phyloP scores from a whole-genome alignment of 2,888 invertebrate genomes.

The Brachyptera risi region DNA sequence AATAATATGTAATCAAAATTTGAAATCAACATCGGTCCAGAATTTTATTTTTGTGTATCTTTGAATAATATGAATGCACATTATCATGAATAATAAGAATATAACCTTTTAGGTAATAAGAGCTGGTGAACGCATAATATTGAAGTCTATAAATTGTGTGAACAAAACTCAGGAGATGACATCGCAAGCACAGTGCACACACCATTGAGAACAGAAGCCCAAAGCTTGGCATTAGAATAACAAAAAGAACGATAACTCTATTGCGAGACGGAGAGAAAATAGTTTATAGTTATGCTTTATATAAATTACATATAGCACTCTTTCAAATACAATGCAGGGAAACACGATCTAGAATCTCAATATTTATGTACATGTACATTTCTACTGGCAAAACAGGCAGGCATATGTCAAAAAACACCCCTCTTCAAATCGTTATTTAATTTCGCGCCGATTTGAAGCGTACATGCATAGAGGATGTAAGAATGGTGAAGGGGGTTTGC shows the following conservation, averaged over 20 bases:
- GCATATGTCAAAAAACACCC: background rate
- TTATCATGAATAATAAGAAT: background rate
- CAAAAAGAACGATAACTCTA: slow-evolving; percentile 14
- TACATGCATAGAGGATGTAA: slow-evolving; percentile 8
- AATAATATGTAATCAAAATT: too few species aligned
- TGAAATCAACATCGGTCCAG: background rate
- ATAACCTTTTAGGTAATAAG: slow-evolving; percentile 2
- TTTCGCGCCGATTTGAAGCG: slow-evolving; percentile 24
- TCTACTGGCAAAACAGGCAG: background rate
- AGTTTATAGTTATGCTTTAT: background rate
- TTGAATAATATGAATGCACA: background rate
- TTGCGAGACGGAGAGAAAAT: background rate
- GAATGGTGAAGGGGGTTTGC: slow-evolving; percentile 18
- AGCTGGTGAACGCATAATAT: too few species aligned
- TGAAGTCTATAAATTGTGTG: background rate
- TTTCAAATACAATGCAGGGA: slow-evolving; percentile 1
- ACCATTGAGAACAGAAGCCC: slow-evolving; percentile 6
- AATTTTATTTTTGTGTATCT: background rate
- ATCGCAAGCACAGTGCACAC: too few species aligned
- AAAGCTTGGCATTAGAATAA: background rate
- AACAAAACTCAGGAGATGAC: background rate
- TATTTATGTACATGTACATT: slow-evolving; percentile 15
- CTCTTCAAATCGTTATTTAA: slow-evolving; percentile 26
- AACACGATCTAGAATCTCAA: slow-evolving; percentile 1
- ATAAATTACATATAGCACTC: background rate